Evolutionary conservation across 1,140 invertebrate species (phyloP).

Genomic region (Lucilia sericata): DNA sequence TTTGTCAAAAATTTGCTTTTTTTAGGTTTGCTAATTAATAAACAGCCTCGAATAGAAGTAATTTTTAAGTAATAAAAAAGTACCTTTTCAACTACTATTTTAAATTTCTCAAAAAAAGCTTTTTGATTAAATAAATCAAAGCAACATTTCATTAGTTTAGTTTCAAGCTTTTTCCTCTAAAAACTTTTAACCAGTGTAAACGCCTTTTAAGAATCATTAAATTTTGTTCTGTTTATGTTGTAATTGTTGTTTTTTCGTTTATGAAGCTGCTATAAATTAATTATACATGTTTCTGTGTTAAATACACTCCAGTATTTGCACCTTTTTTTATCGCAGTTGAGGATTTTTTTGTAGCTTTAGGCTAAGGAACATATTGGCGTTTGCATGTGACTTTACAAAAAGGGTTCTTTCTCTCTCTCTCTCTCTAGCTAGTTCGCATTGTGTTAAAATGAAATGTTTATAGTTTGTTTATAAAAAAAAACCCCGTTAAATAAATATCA

Average conservation of each 20-base stretch:
- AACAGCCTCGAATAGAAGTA: too few relatives aligned
- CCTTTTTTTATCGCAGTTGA: background rate
- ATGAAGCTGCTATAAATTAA: background rate
- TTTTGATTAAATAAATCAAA: too few relatives aligned
- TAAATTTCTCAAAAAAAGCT: too few relatives aligned
- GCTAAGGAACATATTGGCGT: background rate
- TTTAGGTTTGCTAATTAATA: too few relatives aligned
- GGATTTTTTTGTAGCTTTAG: background rate
- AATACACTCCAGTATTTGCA: background rate
- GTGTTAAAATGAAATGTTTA: conserved; percentile 1
- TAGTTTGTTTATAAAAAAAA: conserved; percentile 1
- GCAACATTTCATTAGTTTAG: too few relatives aligned
- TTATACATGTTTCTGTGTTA: background rate
- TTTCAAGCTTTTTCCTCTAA: too few relatives aligned
- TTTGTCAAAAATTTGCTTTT: too few relatives aligned
- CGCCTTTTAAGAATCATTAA: too few relatives aligned
- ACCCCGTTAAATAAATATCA: conserved; percentile 14
- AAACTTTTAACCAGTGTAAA: too few relatives aligned
- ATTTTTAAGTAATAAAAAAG: too few relatives aligned
- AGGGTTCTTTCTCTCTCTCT: background rate
- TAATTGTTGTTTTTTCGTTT: background rate
- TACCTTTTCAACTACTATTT: too few relatives aligned
- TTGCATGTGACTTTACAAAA: background rate
- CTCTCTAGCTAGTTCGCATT: background rate
- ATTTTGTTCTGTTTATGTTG: background rate